These are phyloP conservation scores for Mimas tiliae DNA, from an alignment of 2,888 invertebrate genomes.

Conservation along the genomic window DNA sequence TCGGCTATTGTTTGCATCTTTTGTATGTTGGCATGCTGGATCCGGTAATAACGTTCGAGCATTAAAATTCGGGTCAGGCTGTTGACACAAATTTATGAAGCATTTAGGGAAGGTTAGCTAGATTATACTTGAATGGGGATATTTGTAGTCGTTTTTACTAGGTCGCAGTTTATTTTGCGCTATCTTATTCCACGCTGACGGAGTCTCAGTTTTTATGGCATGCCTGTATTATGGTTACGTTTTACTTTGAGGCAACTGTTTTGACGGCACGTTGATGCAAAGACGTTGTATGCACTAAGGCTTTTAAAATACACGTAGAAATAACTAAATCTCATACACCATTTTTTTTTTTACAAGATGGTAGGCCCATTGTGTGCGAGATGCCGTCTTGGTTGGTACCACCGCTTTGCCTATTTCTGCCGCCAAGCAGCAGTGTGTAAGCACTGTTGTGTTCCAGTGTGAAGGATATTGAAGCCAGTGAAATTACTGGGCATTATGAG, in stretches of 20 bases:
- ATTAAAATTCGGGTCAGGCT: constrained; percentile 79
- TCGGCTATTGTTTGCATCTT: constrained; percentile 67
- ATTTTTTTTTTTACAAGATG: no score
- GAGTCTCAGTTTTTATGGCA: constrained; percentile 8
- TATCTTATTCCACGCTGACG: background rate
- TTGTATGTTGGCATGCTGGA: constrained; percentile 72
- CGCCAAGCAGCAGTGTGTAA: no score
- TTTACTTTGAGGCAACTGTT: background rate
- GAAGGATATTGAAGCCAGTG: no score
- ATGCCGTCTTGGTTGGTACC: no score
- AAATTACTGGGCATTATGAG: no score
- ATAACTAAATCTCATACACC: background rate
- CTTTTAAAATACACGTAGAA: constrained; percentile 4
- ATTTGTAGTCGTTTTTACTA: constrained; percentile 22
- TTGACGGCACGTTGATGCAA: background rate
- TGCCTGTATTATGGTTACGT: background rate
- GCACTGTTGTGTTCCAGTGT: no score
- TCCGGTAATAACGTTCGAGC: constrained; percentile 70
- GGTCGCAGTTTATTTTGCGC: constrained; percentile 1
- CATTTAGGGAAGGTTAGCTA: constrained; percentile 64
- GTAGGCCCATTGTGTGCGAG: no score
- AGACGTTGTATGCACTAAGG: background rate
- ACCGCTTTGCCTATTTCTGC: no score
- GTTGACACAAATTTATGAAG: constrained; percentile 79
- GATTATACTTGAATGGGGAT: constrained; percentile 50